phyloP scores from a whole-genome alignment of 2,113 vertebrate genomes.

The Sclerurus mexicanus region DNA sequence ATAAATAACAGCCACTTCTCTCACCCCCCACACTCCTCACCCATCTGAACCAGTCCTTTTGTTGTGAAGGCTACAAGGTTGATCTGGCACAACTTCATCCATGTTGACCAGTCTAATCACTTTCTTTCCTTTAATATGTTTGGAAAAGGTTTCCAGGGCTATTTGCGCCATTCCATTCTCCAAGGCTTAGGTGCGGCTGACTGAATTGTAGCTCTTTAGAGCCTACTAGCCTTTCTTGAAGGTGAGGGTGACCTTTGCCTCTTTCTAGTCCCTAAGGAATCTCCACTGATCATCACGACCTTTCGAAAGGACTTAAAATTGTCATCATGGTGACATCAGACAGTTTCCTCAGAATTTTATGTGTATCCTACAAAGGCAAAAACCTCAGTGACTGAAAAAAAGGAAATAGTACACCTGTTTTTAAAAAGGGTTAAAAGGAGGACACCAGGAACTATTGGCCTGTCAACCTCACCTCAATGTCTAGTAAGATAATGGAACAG shows the following conservation, averaged over 20 bases:
- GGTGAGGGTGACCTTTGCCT: background rate
- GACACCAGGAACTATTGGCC: background rate
- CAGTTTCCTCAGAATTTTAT: background rate
- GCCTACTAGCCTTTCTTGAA: background rate
- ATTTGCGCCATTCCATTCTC: background rate
- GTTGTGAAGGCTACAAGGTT: background rate
- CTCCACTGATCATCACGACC: background rate
- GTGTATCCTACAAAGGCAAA: background rate
- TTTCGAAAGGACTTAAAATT: background rate
- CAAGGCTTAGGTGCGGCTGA: background rate
- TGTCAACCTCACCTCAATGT: background rate
- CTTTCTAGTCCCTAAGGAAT: background rate
- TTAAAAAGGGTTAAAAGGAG: background rate
- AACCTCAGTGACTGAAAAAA: background rate
- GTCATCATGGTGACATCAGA: background rate
- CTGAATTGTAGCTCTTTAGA: background rate
- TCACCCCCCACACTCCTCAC: accelerated
- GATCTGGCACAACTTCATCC: background rate
- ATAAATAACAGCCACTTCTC: background rate
- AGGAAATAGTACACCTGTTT: background rate
- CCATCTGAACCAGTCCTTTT: background rate
- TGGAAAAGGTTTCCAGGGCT: background rate
- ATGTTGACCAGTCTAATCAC: background rate
- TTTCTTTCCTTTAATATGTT: background rate
- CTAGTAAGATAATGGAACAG: background rate